Evolutionary conservation across 2,888 invertebrate species (phyloP), one percentile per base, ranked within the genome.

Genomic region (Ophonus ardosiacus): DNA sequence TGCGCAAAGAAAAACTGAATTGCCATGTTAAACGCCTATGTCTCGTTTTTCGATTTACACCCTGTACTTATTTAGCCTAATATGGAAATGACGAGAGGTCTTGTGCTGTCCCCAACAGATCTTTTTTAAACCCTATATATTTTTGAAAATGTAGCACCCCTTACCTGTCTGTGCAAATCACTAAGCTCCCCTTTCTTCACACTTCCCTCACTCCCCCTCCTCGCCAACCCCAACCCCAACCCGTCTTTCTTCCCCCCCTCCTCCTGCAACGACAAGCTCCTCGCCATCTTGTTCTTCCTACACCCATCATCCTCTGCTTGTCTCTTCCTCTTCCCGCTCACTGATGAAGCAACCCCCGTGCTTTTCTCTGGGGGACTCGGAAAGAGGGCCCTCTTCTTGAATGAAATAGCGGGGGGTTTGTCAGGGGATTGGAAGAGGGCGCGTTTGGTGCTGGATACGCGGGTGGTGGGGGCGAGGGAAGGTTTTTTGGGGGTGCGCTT

Each of bases 371-470:
- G 24, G 71, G 96, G 96, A 89, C 96, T 96, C 88, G 95, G 93
- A 88, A 96, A 96, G 0, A 96, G 90, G 0, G 96, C 96, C 13
- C 43, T 10, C 7, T 10, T 31, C 40, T 21, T 63, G 63, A 1
- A 21, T 2, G 10, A 31, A 88, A 4, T 17, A n/a, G 71, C 8
- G 92, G 91, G 86, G 92, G 81, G 88, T 92, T 87, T 93, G 83
- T 89, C 93, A 0, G 96, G 96, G 89, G 96, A 96, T 88, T 95
- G 93, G 88, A 96, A 96, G 0, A 96, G 90, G 0, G 96, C 96
- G 84, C 96, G 92, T 87, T 96, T 96, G 0, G 95, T 89, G 18
- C 87, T 87, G 86, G 86, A 31, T 31, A 83, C n/a, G 71, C 71
- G n/a, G 0, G 91, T 90, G 68, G 68, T 90, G 89, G 59, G 56